Conservation (phyloP, 2,888 invertebrate species). For the Cantharis flavilabris region DNA sequence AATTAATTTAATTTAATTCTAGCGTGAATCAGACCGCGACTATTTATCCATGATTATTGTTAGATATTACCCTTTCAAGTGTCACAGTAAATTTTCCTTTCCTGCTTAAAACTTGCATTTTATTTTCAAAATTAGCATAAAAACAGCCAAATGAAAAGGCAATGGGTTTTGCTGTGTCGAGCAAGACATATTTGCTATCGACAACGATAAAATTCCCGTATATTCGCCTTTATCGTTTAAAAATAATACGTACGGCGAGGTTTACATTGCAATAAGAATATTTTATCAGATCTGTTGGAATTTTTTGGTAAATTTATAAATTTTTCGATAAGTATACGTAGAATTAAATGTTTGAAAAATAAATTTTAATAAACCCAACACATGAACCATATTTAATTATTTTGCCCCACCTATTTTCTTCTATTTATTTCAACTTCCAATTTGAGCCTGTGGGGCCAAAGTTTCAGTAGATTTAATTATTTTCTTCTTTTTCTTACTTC, state of each 20-base stretch:
- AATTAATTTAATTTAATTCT: background rate
- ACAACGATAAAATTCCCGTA: background rate
- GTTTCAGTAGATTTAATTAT: too few species aligned
- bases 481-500: too few species aligned
- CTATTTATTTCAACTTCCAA: too few species aligned
- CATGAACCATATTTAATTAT: too few species aligned
- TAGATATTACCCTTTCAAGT: background rate
- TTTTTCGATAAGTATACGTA: background rate
- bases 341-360: too few species aligned
- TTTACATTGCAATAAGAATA: background rate
- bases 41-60: background rate
- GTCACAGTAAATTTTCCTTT: background rate
- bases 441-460: too few species aligned
- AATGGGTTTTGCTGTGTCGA: background rate
- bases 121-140: background rate
- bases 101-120: background rate
- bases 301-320: background rate
- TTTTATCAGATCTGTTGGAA: background rate
- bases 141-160: background rate
- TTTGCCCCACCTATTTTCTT: too few species aligned
- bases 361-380: too few species aligned
- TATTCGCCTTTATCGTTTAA: background rate
- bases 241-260: background rate
- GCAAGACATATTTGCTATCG: background rate
- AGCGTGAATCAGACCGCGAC: background rate